phyloP scores from a whole-genome alignment of 64 coral and sea anemone species.

The Montipora efflorescens region DNA sequence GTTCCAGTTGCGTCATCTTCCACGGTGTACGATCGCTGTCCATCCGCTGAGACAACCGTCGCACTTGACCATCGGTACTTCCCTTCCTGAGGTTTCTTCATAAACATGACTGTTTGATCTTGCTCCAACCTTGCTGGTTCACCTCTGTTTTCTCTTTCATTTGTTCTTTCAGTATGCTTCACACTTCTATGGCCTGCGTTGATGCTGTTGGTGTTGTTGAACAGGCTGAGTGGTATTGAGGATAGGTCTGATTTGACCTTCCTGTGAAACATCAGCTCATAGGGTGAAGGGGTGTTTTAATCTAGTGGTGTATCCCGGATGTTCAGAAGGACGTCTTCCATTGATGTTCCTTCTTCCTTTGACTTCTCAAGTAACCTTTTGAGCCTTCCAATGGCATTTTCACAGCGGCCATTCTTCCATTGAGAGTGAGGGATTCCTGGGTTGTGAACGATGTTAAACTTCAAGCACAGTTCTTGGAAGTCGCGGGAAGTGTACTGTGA shows the following conservation, averaged over 20 bases:
- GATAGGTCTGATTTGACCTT: too few species aligned
- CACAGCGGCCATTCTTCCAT: constrained; percentile 56
- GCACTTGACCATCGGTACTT: not conserved
- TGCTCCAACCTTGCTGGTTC: constrained; percentile 83
- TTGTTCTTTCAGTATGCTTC: constrained; percentile 82
- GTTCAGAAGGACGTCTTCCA: constrained; percentile 68
- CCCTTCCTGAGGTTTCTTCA: constrained; percentile 85
- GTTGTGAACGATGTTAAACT: constrained; percentile 84
- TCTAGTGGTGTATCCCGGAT: constrained; percentile 85
- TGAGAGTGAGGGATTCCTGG: constrained; percentile 85
- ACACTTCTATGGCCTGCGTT: constrained; percentile 86
- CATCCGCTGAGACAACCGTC: too few species aligned
- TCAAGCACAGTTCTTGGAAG: constrained; percentile 84
- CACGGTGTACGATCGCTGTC: too few species aligned
- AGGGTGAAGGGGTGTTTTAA: constrained; percentile 69
- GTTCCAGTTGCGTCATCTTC: too few species aligned
- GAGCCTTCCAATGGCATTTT: constrained; percentile 76
- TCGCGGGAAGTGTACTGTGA: constrained; percentile 85
- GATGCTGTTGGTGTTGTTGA: constrained; percentile 81
- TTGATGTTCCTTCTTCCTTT: too few species aligned
- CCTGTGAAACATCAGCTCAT: too few species aligned
- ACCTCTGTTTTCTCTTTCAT: constrained; percentile 81
- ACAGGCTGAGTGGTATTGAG: constrained; percentile 81
- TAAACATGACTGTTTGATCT: constrained; percentile 85
- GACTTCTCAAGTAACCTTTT: too few species aligned